Evolutionary conservation across 1,140 invertebrate species (phyloP).

Genomic region (Neocloeon triangulifer): DNA sequence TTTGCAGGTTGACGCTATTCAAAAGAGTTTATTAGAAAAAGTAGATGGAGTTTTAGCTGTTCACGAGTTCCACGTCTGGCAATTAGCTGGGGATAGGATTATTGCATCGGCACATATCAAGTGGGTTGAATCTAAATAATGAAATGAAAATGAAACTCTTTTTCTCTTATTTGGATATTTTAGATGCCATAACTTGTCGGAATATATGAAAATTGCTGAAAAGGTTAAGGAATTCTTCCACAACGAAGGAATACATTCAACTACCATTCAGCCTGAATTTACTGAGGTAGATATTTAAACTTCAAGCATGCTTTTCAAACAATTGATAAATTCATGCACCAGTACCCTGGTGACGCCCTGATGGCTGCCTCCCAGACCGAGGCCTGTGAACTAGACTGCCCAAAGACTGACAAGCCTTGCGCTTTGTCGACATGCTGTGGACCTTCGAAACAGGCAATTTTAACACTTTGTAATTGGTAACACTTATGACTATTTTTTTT

Average conservation of each 20-base stretch:
- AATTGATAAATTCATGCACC: slow-evolving; percentile 8
- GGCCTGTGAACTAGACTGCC: slow-evolving; percentile 65
- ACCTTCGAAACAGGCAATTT: slow-evolving; percentile 40
- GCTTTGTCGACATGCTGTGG: slow-evolving; percentile 66
- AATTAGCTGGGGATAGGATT: slow-evolving; percentile 73
- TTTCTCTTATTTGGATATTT: slow-evolving; percentile 7
- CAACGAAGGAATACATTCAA: slow-evolving; percentile 78
- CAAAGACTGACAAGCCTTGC: slow-evolving; percentile 59
- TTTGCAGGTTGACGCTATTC: slow-evolving; percentile 58
- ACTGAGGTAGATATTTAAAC: slow-evolving; percentile 45
- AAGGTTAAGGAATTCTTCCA: slow-evolving; percentile 90
- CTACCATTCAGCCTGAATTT: slow-evolving; percentile 87
- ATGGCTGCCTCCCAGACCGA: slow-evolving; percentile 24
- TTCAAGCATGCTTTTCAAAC: slow-evolving; percentile 2
- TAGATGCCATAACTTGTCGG: slow-evolving; percentile 63
- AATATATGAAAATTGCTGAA: slow-evolving; percentile 82
- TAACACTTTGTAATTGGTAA: too few relatives aligned
- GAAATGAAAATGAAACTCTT: background rate
- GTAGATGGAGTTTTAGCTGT: slow-evolving; percentile 78
- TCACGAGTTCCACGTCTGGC: slow-evolving; percentile 90
- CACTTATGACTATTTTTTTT: background rate
- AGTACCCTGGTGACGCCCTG: slow-evolving; percentile 26
- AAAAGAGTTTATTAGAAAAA: slow-evolving; percentile 57
- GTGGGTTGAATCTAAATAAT: too few relatives aligned
- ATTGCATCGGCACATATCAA: slow-evolving; percentile 84